These are phyloP conservation scores for Euplexia lucipara DNA, from an alignment of 2,888 invertebrate species.

Conservation along the genomic window DNA sequence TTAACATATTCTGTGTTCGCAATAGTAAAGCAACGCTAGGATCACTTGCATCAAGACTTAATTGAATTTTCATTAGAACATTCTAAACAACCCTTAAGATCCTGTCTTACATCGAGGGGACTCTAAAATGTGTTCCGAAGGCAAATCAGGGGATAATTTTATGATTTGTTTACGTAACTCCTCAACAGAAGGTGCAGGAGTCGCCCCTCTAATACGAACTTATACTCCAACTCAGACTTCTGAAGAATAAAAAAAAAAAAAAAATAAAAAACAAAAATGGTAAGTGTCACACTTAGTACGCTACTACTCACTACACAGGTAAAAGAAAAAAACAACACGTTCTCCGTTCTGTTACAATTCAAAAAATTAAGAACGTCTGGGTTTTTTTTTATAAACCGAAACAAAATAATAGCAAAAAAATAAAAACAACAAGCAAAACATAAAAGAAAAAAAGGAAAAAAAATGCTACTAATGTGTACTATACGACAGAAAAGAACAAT, in stretches of 20 bases:
- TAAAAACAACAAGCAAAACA: too few relatives aligned
- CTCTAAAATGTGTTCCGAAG: slow-evolving; percentile 10
- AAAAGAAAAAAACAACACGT: slow-evolving; percentile 10
- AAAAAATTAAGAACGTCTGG: slow-evolving; percentile 1
- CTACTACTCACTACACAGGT: slow-evolving; percentile 3
- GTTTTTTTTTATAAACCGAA: too few relatives aligned
- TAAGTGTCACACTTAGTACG: slow-evolving; percentile 4
- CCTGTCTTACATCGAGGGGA: slow-evolving; percentile 15
- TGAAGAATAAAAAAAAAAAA: slow-evolving; percentile 13
- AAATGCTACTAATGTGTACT: too few relatives aligned
- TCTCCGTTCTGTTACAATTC: slow-evolving; percentile 12
- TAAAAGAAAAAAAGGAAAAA: too few relatives aligned
- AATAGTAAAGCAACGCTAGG: slow-evolving; percentile 11
- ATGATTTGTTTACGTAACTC: slow-evolving; percentile 24
- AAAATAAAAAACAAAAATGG: background rate
- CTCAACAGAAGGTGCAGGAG: slow-evolving; percentile 21
- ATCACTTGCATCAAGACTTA: slow-evolving; percentile 9
- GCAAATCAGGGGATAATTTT: slow-evolving; percentile 11
- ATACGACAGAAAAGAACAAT: too few relatives aligned
- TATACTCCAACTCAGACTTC: slow-evolving; percentile 35
- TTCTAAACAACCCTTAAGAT: slow-evolving; percentile 17
- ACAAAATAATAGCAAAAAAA: too few relatives aligned
- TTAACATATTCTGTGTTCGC: slow-evolving; percentile 22
- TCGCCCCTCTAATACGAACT: slow-evolving; percentile 27
- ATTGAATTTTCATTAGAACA: slow-evolving; percentile 1